Base-by-base conservation (phyloP, 2,797 vertebrate species). In the Erethizon dorsatum region DNA sequence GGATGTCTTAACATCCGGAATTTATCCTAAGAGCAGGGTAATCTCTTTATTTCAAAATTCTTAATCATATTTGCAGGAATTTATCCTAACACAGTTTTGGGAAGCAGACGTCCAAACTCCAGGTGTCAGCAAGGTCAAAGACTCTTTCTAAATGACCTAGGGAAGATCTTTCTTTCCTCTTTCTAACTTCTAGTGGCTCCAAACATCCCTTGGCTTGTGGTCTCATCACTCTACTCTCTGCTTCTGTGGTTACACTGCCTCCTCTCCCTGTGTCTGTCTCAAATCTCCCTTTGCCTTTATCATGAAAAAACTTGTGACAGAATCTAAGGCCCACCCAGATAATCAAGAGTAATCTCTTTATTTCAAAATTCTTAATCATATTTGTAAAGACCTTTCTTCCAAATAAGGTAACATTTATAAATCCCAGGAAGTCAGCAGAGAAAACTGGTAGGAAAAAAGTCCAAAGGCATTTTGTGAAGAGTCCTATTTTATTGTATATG, bases 341-440 rank as follows among this genome's bases (percentile, higher is more conserved):
- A 71, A 92, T 5, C 31, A 77, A 93, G 22, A 22, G 26, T 1
- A 67, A 65, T 28, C 47, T 67, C 77, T 71, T 59, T 31, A 80
- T 75, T 28, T 75, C 86, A 41, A 85, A 54, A 88, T 52, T 37
- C 86, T 69, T 87, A 52, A 57, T 52, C 37, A 75, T 4, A 85
- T 22, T 45, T 69, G 8, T 45, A 67, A 71, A 57, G 52, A 54
- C 2, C 3, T 4, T 15, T 92, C 61, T 80, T 67, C 80, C n/a
- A 91, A 95, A 73, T 86, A 95, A 69, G 22, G 28, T 33, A 37
- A 45, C 52, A 63, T 47, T 78, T 69, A 47, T 47, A 77, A 69
- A 47, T 45, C 88, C 33, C 54, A 82, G 52, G 54, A 18, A 83
- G 31, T 24, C 37, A 11, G 75, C 24, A 63, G 50, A 86, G 33